Evolutionary conservation across 2,888 invertebrate species (phyloP).

Genomic region (Acrobasis repandana): DNA sequence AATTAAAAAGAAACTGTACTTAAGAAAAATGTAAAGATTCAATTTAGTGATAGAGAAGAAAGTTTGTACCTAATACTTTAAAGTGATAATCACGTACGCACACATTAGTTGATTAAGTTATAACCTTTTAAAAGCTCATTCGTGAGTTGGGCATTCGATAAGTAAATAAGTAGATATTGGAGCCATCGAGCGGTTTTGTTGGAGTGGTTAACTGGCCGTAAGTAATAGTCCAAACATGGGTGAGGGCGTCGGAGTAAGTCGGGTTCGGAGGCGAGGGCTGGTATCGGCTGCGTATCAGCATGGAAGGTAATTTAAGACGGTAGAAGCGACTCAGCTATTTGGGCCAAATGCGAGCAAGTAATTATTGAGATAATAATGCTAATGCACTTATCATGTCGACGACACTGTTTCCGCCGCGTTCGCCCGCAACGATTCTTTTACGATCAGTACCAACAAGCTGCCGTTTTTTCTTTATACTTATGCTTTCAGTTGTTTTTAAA

Average conservation of each 20-base stretch:
- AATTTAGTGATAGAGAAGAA: conserved; percentile 37
- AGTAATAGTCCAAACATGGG: conserved; percentile 71
- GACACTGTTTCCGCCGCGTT: conserved; percentile 72
- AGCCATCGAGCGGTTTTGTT: conserved; percentile 49
- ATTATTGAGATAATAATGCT: conserved; percentile 83
- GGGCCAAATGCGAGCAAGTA: conserved; percentile 80
- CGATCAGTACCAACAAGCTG: conserved; percentile 43
- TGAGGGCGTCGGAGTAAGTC: conserved; percentile 50
- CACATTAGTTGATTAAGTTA: conserved; percentile 65
- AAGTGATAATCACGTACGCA: conserved; percentile 57
- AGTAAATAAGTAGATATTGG: conserved; percentile 61
- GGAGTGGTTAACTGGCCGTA: conserved; percentile 60
- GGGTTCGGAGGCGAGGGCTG: conserved; percentile 42
- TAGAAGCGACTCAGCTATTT: conserved; percentile 72
- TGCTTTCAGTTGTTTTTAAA: neutral
- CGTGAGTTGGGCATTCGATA: conserved; percentile 51
- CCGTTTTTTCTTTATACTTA: too few relatives aligned
- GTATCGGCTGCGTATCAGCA: conserved; percentile 59
- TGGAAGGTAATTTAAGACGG: conserved; percentile 71
- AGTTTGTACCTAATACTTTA: conserved; percentile 44
- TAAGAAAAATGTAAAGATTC: conserved; percentile 27
- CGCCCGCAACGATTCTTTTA: conserved; percentile 51
- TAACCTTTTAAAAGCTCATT: conserved; percentile 63
- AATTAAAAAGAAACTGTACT: neutral
- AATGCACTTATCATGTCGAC: conserved; percentile 82